Evolutionary conservation across 92 coral and sea anemone genomes (phyloP).

Genomic region (Pocillopora grandis): DNA sequence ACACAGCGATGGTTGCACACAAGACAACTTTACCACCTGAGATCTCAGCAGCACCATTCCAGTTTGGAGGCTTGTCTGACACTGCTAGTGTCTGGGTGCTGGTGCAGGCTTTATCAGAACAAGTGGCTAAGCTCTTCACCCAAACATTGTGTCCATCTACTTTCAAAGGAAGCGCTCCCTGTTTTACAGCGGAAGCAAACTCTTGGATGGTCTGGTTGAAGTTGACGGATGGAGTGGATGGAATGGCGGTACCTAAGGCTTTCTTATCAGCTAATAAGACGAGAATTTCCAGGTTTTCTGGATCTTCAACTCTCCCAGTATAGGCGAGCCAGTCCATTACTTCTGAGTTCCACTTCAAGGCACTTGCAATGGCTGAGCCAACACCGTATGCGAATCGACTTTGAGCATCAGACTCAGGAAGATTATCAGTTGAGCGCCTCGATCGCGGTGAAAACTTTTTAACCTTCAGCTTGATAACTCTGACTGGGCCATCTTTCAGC

Average conservation of each 20-base stretch:
- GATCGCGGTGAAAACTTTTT: neutral
- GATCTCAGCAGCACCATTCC: neutral
- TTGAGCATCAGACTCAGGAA: constrained; percentile 50
- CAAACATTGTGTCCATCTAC: constrained; percentile 49
- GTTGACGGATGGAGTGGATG: constrained; percentile 23
- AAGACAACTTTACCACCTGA: neutral
- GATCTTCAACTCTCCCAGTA: neutral
- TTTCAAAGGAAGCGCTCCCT: constrained; percentile 40
- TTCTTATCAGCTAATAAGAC: constrained; percentile 53
- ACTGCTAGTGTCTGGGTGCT: constrained; percentile 46
- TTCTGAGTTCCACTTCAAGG: constrained; percentile 43
- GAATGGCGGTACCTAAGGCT: constrained; percentile 15
- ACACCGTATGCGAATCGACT: constrained; percentile 58
- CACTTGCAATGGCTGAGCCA: constrained; percentile 39
- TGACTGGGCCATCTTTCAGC: neutral
- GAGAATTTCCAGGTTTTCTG: constrained; percentile 9
- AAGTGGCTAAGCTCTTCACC: constrained; percentile 46
- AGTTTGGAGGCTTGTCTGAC: constrained; percentile 44
- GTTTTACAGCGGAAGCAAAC: constrained; percentile 39
- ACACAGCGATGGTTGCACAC: neutral
- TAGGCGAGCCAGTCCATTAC: constrained; percentile 58
- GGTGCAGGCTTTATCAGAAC: constrained; percentile 52
- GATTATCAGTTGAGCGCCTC: neutral
- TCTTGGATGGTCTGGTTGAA: constrained; percentile 29
- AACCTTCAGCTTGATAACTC: neutral